Percentiles rank a stretch among this genome's conserved stretches.
These are phyloP conservation scores for Sinocyclocheilus anophthalmus DNA, from an alignment of 2,113 vertebrate genomes.

Conservation along the genomic window DNA sequence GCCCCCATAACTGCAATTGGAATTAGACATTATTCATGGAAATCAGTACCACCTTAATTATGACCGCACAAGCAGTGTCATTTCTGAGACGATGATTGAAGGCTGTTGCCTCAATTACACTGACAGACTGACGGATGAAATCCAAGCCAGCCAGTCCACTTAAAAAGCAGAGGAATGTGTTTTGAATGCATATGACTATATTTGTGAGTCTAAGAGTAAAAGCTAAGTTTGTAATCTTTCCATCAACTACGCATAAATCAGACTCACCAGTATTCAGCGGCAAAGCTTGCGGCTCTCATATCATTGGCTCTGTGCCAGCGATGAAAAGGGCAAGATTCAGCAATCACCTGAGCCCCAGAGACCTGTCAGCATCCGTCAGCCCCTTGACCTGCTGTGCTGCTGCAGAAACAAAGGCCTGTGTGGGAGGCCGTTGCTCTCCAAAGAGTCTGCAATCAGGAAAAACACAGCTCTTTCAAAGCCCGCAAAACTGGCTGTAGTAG, in stretches of 20 bases:
- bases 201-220: neutral
- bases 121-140: neutral
- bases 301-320: neutral
- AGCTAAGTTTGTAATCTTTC: slow-evolving; percentile 31
- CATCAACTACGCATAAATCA: slow-evolving; percentile 21
- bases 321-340: slow-evolving; percentile 20
- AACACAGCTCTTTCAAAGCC: neutral
- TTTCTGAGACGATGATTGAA: slow-evolving; percentile 24
- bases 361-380: slow-evolving; percentile 34
- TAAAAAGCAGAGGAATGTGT: slow-evolving; percentile 10
- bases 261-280: neutral
- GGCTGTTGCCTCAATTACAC: slow-evolving; percentile 26
- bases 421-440: slow-evolving; percentile 11
- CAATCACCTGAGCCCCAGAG: slow-evolving; percentile 39
- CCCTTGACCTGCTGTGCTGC: slow-evolving; percentile 34
- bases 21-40: slow-evolving; percentile 32
- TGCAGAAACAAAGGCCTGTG: slow-evolving; percentile 38
- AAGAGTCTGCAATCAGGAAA: slow-evolving; percentile 39
- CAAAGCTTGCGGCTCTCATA: slow-evolving; percentile 11
- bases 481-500: neutral
- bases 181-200: neutral
- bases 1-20: neutral
- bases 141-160: neutral
- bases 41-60: slow-evolving; percentile 37
- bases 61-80: neutral